Base-by-base conservation (phyloP, 2,113 vertebrate species). In the Uria lomvia region DNA sequence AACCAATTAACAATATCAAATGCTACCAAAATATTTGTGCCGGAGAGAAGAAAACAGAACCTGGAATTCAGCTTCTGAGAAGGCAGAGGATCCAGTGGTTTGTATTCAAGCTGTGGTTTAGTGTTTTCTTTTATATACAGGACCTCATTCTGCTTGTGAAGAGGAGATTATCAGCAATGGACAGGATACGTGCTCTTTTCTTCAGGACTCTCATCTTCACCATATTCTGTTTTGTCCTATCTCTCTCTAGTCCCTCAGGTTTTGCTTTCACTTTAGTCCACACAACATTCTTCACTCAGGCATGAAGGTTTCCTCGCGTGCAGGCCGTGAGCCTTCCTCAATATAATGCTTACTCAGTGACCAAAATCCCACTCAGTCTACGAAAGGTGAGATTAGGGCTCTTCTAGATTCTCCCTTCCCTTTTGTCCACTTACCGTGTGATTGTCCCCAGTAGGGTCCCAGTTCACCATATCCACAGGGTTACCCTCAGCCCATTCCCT, bases 401-500 rank as follows among this genome's bases (percentile, higher is more conserved):
- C 21, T 47, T 74, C 36, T n/a, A 73, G 32, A 12, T 56, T 88
- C 21, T 63, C 59, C 30, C 34, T 87, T 66, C 59, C 47, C 29
- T 77, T 77, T 52, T 4, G 1, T 27, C 78, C 42, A 8, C 0
- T 0, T 47, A 68, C 19, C 1, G 0, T 40, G 34, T 29, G 40
- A 34, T 34, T 34, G n/a, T 5, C 21, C 40, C 24, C 30, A 67
- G 2, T 0, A 74, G 27, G 11, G 36, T 56, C 62, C 62, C 27
- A 9, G 5, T 45, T 68, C 27, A 34, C 19, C 13, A 29, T 30
- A 34, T 22, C 10, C 42, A 19, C 14, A 43, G 34, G 16, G 16
- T 43, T 66, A 55, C 53, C 30, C 17, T 55, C 67, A 62, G 27
- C n/a, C 40, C n/a, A 11, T 70, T 55, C 42, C 22, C 36, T 43